Conservation (phyloP, 2,113 vertebrate species). For the Blennius ocellaris region DNA sequence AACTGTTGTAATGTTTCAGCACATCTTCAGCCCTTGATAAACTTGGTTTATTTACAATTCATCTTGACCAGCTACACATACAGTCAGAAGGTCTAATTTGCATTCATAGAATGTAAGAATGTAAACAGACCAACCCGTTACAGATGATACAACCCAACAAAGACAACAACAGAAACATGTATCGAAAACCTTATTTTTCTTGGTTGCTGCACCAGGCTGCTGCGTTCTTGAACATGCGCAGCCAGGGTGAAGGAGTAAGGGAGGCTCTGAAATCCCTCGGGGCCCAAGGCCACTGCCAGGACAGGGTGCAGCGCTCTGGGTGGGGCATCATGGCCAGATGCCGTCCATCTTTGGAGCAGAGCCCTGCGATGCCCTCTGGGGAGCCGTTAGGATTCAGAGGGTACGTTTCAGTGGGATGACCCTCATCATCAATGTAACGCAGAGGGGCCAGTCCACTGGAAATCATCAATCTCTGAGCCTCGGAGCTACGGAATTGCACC, state of each 20-base stretch:
- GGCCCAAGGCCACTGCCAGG: constrained; percentile 95
- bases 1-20: no score
- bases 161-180: background rate
- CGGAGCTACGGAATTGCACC: constrained; percentile 85
- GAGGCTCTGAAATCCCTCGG: constrained; percentile 73
- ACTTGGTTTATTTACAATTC: no score
- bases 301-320: constrained; percentile 88
- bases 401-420: constrained; percentile 87
- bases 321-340: constrained; percentile 95
- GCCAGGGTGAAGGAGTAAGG: constrained; percentile 87
- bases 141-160: background rate
- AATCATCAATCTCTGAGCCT: constrained; percentile 74
- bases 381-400: constrained; percentile 93
- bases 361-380: constrained; percentile 84
- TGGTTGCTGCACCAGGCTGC: constrained; percentile 83
- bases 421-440: constrained; percentile 88
- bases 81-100: background rate
- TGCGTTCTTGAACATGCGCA: constrained; percentile 90
- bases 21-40: no score
- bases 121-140: constrained; percentile 7
- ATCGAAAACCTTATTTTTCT: constrained; percentile 1
- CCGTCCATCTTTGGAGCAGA: constrained; percentile 89
- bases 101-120: background rate
- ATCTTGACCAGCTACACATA: background rate
- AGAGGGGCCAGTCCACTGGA: constrained; percentile 82